Evolutionary conservation across 2,888 invertebrate genomes (phyloP).

Genomic region (Embidobia sp.): DNA sequence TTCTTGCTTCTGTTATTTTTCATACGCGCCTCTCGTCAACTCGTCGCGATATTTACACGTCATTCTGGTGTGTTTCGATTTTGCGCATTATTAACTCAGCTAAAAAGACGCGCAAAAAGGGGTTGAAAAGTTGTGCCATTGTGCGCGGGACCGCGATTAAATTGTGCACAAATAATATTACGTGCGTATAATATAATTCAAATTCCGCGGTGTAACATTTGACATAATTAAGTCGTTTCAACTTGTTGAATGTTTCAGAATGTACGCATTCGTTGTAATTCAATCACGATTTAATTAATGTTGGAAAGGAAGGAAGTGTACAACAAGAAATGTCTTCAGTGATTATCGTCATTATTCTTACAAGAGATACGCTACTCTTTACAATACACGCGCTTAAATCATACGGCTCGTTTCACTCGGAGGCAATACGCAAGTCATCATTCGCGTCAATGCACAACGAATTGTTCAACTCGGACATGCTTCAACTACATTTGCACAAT

Average conservation of each 20-base stretch:
- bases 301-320: slow-evolving; percentile 31
- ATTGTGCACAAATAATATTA: slow-evolving; percentile 19
- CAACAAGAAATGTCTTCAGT: slow-evolving; percentile 43
- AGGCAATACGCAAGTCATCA: slow-evolving; percentile 61
- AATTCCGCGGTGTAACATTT: slow-evolving; percentile 31
- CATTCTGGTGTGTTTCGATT: slow-evolving; percentile 9
- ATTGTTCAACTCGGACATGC: slow-evolving; percentile 42
- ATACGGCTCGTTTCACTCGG: slow-evolving; percentile 57
- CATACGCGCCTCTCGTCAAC: slow-evolving; percentile 20
- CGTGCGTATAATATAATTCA: slow-evolving; percentile 21
- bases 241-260: slow-evolving; percentile 52
- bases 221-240: slow-evolving; percentile 56
- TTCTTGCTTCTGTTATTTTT: slow-evolving; percentile 39
- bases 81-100: slow-evolving; percentile 15
- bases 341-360: slow-evolving; percentile 55
- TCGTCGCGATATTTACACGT: too few species aligned
- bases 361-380: slow-evolving; percentile 51
- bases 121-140: too few species aligned
- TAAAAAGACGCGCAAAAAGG: too few species aligned
- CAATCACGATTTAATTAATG: slow-evolving; percentile 53
- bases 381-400: slow-evolving; percentile 60
- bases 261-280: slow-evolving; percentile 34
- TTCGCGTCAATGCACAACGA: slow-evolving; percentile 58
- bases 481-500: slow-evolving; percentile 43
- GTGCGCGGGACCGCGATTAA: slow-evolving; percentile 21